Evolutionary conservation across 1,140 invertebrate genomes (phyloP).

Genomic region (Bilobella aurantiaca): DNA sequence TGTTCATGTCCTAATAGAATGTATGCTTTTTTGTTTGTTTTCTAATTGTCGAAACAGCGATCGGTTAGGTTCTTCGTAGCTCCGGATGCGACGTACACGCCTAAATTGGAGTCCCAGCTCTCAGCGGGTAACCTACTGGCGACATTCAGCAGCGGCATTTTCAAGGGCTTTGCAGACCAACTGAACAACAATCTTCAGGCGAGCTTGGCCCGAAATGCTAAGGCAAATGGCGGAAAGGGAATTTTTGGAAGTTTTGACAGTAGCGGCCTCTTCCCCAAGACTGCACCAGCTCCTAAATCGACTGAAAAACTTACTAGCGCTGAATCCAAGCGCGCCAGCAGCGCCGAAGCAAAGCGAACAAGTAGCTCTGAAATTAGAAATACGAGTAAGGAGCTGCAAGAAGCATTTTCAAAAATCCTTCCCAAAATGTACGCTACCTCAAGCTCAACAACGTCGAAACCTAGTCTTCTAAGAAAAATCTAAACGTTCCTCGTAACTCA

Average conservation of each 20-base stretch:
- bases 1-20: background rate
- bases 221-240: background rate
- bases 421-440: background rate
- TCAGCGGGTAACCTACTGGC: constrained; percentile 23
- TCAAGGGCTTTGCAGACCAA: constrained; percentile 28
- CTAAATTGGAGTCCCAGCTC: constrained; percentile 4
- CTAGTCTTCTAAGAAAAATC: background rate
- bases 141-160: constrained; percentile 26
- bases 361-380: background rate
- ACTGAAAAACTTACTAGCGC: background rate
- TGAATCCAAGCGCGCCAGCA: background rate
- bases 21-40: constrained; percentile 10
- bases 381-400: background rate
- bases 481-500: no score
- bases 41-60: background rate
- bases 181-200: constrained; percentile 15
- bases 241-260: constrained; percentile 3
- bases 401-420: constrained; percentile 1
- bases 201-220: background rate
- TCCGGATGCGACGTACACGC: constrained; percentile 9
- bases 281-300: background rate
- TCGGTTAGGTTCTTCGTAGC: background rate
- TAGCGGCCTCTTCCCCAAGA: background rate
- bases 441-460: background rate
- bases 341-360: background rate